Evolutionary conservation across 2,113 vertebrate species (phyloP).

Genomic region (Jaculus jaculus): DNA sequence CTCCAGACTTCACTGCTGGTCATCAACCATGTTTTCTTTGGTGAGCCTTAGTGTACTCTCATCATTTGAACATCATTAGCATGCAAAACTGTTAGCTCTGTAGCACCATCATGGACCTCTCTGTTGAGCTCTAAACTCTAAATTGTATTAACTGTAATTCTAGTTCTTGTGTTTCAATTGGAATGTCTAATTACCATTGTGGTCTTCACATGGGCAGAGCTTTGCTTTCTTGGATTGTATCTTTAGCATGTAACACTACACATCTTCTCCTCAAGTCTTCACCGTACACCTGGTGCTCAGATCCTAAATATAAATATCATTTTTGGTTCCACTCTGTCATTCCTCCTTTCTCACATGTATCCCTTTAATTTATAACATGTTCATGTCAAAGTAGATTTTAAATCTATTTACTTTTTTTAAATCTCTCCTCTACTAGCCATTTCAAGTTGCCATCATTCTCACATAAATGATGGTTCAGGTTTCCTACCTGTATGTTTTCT

Average conservation of each 20-base stretch:
- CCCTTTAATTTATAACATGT: neutral
- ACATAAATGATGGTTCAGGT: neutral
- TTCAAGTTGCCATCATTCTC: neutral
- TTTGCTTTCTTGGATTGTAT: neutral
- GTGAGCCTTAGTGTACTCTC: neutral
- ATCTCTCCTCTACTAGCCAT: neutral
- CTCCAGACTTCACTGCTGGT: neutral
- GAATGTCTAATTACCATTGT: neutral
- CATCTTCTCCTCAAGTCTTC: neutral
- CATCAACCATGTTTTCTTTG: neutral
- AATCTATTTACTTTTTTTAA: neutral
- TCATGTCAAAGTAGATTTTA: neutral
- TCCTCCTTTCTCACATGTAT: neutral
- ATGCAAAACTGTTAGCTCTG: neutral
- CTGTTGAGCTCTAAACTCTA: conserved; percentile 20
- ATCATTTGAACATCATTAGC: neutral
- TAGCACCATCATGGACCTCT: neutral
- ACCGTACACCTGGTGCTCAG: neutral
- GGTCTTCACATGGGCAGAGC: neutral
- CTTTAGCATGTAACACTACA: neutral
- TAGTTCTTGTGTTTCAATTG: neutral
- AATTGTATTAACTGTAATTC: conserved; percentile 19
- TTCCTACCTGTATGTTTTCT: neutral
- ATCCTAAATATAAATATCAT: neutral
- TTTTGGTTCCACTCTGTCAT: neutral